phyloP scores from a whole-genome alignment of 2,888 invertebrate species.

The Oscheius onirici region DNA sequence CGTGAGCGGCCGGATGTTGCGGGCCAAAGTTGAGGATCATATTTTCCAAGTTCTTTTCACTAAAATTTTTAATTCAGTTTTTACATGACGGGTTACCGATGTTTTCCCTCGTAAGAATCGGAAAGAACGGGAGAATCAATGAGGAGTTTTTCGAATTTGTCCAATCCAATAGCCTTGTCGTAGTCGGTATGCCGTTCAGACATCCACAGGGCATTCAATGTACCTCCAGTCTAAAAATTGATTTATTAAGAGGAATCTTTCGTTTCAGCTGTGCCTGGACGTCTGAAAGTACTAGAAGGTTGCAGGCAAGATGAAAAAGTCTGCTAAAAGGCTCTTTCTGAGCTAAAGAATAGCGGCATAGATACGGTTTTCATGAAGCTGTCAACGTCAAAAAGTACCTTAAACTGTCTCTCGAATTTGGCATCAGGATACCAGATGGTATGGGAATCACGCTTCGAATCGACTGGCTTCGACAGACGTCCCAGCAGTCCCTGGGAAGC shows the following conservation, averaged over 20 bases:
- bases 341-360: neutral
- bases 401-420: conserved; percentile 67
- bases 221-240: conserved; percentile 60
- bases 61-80: conserved; percentile 21
- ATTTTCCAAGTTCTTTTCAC: conserved; percentile 86
- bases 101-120: conserved; percentile 58
- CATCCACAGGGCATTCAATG: conserved; percentile 57
- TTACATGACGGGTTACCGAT: conserved; percentile 48
- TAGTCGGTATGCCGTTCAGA: conserved; percentile 52
- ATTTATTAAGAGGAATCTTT: too few species aligned
- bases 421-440: conserved; percentile 71
- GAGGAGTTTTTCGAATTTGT: conserved; percentile 60
- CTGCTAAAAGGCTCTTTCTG: too few species aligned
- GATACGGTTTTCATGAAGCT: neutral
- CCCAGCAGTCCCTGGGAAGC: conserved; percentile 26
- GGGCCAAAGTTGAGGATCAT: conserved; percentile 89
- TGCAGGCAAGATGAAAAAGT: too few species aligned
- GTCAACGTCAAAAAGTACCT: conserved; percentile 43
- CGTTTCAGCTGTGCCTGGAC: too few species aligned
- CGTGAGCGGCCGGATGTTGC: conserved; percentile 93
- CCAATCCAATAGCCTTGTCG: conserved; percentile 56
- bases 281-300: too few species aligned
- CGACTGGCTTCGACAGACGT: conserved; percentile 29
- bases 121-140: conserved; percentile 53
- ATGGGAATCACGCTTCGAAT: conserved; percentile 58